Conservation (phyloP, 2,113 vertebrate genomes). For the Eonycteris spelaea region DNA sequence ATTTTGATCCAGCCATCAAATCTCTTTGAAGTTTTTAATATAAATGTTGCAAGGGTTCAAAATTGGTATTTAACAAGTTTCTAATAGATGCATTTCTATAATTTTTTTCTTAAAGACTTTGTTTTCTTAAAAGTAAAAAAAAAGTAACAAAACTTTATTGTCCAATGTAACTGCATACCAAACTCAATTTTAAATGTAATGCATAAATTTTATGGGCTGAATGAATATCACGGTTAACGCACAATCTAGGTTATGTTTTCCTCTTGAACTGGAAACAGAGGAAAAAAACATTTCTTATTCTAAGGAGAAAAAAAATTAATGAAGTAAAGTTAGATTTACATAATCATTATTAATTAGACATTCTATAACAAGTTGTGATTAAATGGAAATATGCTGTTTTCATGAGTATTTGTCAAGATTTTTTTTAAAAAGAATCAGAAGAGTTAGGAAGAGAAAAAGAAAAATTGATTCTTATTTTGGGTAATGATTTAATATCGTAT, state of each 20-base stretch:
- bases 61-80: not conserved
- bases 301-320: not conserved
- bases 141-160: not conserved
- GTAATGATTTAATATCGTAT: not conserved
- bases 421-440: not conserved
- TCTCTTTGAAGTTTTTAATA: conserved; percentile 34
- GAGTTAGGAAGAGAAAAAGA: not conserved
- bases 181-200: not conserved
- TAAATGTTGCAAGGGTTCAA: not conserved
- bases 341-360: not conserved
- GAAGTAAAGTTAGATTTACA: not conserved
- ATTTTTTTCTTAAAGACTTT: not conserved
- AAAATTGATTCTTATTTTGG: not conserved
- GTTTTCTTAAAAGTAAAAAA: not conserved
- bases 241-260: not conserved
- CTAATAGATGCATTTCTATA: not conserved
- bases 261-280: not conserved
- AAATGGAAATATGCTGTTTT: not conserved
- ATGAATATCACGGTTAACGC: not conserved
- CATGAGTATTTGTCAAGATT: not conserved
- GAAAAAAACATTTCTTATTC: not conserved
- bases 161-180: not conserved
- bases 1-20: conserved; percentile 70
- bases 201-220: not conserved
- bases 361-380: not conserved